phyloP scores from a whole-genome alignment of 2,797 vertebrate genomes.

The Pteronotus mesoamericanus region DNA sequence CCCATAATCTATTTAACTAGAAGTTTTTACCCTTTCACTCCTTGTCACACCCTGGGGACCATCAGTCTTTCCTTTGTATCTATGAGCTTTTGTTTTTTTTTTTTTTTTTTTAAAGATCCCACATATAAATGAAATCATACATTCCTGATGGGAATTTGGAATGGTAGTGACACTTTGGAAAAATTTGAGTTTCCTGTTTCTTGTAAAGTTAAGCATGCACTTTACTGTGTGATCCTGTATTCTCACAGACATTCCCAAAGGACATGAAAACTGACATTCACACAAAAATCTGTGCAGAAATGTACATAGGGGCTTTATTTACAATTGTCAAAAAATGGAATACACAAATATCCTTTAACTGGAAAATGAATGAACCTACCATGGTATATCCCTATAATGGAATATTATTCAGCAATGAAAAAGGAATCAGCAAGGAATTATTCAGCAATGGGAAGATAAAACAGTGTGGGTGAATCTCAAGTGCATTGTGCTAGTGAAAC shows the following conservation, averaged over 20 bases:
- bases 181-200: not conserved
- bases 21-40: not conserved
- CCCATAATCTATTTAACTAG: not conserved
- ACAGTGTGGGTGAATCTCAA: not conserved
- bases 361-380: not conserved
- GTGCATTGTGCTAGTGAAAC: not conserved
- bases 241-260: not conserved
- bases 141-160: not conserved
- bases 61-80: not conserved
- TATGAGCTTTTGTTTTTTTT: not conserved
- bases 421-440: not conserved
- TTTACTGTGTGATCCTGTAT: not conserved
- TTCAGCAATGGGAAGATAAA: not conserved
- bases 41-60: not conserved
- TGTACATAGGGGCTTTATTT: not conserved
- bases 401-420: not conserved
- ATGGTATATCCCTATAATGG: not conserved
- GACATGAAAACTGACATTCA: not conserved
- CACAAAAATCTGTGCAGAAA: not conserved
- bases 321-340: not conserved
- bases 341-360: not conserved
- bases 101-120: not conserved
- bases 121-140: not conserved
- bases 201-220: not conserved
- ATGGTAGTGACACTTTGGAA: not conserved